Conservation (phyloP, 1,140 invertebrate genomes). For the fruit fly (Drosophila melanogaster) region Release_6_plus_ISO1_MT NT_037436.4:5247001-5247500, state of each 20-base stretch:
- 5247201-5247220: not conserved
- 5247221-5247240: not conserved
- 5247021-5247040: conserved; percentile 21
- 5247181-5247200: no score
- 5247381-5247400: not conserved
- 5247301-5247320: no score
- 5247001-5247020: conserved; percentile 26
- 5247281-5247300: no score
- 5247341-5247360: not conserved
- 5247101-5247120: conserved; percentile 24
- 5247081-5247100: conserved; percentile 14
- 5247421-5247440: not conserved
- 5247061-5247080: not conserved
- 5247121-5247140: conserved; percentile 12
- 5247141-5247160: not conserved
- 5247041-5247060: conserved; percentile 5
- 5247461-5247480: no score
- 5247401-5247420: not conserved
- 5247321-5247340: no score
- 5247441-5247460: not conserved
- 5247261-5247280: no score
- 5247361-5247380: not conserved
- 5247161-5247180: not conserved
- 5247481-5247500: not conserved
- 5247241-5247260: no score